Evolutionary conservation across 2,113 vertebrate species (phyloP), one percentile per base, ranked within the genome.

Genomic region (Syngnathus scovelli): DNA sequence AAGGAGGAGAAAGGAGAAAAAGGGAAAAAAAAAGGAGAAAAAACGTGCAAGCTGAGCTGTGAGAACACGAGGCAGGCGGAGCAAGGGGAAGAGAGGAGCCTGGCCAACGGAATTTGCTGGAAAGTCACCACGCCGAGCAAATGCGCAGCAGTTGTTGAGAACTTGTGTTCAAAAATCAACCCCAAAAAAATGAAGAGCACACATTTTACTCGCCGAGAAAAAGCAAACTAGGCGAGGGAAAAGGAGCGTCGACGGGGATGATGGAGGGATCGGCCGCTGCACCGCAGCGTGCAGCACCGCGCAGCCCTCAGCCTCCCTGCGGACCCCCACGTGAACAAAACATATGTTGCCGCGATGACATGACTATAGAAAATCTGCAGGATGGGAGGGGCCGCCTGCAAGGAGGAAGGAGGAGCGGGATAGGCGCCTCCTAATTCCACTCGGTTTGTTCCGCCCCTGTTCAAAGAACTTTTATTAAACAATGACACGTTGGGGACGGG

Each of bases 301-400:
- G 83, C 85, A 82, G 89, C 80, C 89, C 87, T 86, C 85, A 85
- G 43, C 86, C 88, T 90, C 89, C 89, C 89, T 85, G 83, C 72
- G 89, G 89, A 90, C 89, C 89, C 81, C 77, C 71, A 75, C 63
- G 73, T 41, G 74, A 84, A 89, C 88, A 88, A 72, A 84, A 89
- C 88, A 88, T 88, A 89, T 89, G 88, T 89, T 90, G 89, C 86
- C 88, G 78, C 88, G 86, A 85, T 85, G 88, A 88, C 87, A 85
- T 66, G 87, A 89, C 85, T 88, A 89, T 89, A 89, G 87, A 79
- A 86, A 89, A 89, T 88, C 80, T 88, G 80, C 82, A 75, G 74
- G 76, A 78, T 80, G 83, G 85, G 80, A 78, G 82, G 75, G 71
- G 61, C 4, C 43, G 23, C 21, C n/a, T 71, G 21, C 70, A 62